A percentile compares a stretch with the other conserved stretches of the same genome.
These are phyloP conservation scores for Drosophila pegasa DNA, from an alignment of 2,888 invertebrate species.

Conservation along the genomic window DNA sequence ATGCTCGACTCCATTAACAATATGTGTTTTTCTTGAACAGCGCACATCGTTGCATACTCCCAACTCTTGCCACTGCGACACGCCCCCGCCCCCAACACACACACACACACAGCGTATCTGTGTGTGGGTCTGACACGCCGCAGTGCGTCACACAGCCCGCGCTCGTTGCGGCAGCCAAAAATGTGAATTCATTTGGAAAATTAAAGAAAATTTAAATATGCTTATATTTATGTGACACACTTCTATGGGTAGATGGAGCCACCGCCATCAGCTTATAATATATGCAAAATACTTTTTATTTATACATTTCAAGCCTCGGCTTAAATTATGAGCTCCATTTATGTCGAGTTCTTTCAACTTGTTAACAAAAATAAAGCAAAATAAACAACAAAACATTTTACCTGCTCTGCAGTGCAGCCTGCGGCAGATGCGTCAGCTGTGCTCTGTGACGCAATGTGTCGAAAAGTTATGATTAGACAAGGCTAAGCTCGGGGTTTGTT, in stretches of 20 bases:
- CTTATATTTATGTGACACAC: constrained; percentile 66
- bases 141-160: constrained; percentile 15
- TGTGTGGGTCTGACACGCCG: constrained; percentile 23
- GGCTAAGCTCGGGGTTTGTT: neutral
- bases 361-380: neutral
- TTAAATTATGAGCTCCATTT: constrained; percentile 28
- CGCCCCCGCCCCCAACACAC: neutral
- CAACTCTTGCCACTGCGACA: neutral
- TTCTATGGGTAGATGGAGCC: constrained; percentile 24
- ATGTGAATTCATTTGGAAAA: constrained; percentile 77
- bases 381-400: constrained; percentile 6
- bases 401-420: constrained; percentile 9
- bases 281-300: constrained; percentile 47
- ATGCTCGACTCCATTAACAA: constrained; percentile 78
- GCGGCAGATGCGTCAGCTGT: constrained; percentile 6
- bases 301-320: constrained; percentile 33
- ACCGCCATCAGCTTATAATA: constrained; percentile 36
- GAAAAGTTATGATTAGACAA: neutral
- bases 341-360: constrained; percentile 2
- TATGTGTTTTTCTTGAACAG: constrained; percentile 70
- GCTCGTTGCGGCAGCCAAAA: constrained; percentile 37
- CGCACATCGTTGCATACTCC: constrained; percentile 41
- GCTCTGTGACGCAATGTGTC: neutral
- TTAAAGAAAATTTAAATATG: constrained; percentile 75
- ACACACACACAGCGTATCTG: neutral